Base-by-base conservation (phyloP, 1,140 invertebrate genomes). In the Vollenhovia emeryi region DNA sequence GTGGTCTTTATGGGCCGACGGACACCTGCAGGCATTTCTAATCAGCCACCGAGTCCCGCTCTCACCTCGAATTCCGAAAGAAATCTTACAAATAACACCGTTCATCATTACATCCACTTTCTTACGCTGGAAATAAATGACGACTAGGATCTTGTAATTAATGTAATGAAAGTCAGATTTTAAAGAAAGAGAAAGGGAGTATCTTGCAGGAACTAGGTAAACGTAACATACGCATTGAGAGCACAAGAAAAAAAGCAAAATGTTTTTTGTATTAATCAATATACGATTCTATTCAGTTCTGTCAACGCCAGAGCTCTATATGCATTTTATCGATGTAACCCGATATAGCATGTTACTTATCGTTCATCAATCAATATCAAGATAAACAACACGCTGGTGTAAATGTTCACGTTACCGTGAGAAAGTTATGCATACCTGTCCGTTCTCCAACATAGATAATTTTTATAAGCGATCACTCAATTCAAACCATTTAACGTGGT, bases 21-120 rank as follows among this genome's bases (percentile, higher is more conserved):
- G 40, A 52, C 79, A 86, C 66, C 73, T 8, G 30, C 75, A 52
- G 86, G 76, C 71, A 87, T 89, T 87, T 66, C 86, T 85, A 89
- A 90, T 90, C 86, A 82, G 71, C 57, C 48, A 27, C 18, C 7
- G 9, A 9, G 15, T 57, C n/a, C n/a, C 43, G n/a, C 40, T 66
- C n/a, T 59, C 24, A 4, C 3, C 33, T 71, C 43, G 6, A 59
- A 59, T 82, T 40, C 36, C 43, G 36, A 71, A 52, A 11, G 24
- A 68, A 66, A 68, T 68, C 45, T 68, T 4, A 5, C n/a, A 40
- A 68, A 79, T 79, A 52, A 45, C 15, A 21, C 36, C 27, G 2
- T 36, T 30, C 21, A 55, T 33, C 30, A 40, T 43, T 13, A 27
- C 55, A 18, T 40, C 13, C 15, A 36, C 15, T 40, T 11, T 57